Conservation (phyloP, 1,140 invertebrate species). For the Heliconius eleuchia region DNA sequence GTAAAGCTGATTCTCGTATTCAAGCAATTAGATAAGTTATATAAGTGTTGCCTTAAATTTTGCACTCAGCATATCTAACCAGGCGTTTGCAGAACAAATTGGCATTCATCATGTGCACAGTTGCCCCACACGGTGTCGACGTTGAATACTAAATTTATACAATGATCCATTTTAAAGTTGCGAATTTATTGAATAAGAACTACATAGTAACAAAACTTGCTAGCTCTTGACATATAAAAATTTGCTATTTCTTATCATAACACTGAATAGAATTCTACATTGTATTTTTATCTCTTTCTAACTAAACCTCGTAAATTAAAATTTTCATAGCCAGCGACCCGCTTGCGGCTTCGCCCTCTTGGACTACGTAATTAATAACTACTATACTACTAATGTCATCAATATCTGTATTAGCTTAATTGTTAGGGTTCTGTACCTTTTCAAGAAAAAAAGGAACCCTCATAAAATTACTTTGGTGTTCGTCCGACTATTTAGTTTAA, state of each 20-base stretch:
- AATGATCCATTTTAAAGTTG: slow-evolving; percentile 17
- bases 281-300: no score
- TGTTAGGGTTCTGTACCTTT: no score
- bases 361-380: no score
- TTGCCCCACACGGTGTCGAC: slow-evolving; percentile 33
- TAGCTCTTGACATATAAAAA: not conserved
- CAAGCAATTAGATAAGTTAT: not conserved
- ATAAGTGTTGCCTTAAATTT: not conserved
- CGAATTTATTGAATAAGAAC: slow-evolving; percentile 13
- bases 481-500: no score
- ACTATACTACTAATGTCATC: no score
- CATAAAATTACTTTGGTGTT: no score
- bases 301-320: no score
- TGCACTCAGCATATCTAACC: not conserved
- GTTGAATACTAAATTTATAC: slow-evolving; percentile 25
- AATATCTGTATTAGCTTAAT: no score
- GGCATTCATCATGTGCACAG: slow-evolving; percentile 43
- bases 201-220: not conserved
- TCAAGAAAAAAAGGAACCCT: no score
- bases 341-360: no score
- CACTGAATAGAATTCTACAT: no score
- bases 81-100: slow-evolving; percentile 30
- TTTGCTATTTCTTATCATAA: not conserved
- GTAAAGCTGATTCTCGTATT: not conserved
- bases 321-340: no score